phyloP scores from a whole-genome alignment of 2,113 vertebrate genomes.

The Choloepus hoffmanni region DNA sequence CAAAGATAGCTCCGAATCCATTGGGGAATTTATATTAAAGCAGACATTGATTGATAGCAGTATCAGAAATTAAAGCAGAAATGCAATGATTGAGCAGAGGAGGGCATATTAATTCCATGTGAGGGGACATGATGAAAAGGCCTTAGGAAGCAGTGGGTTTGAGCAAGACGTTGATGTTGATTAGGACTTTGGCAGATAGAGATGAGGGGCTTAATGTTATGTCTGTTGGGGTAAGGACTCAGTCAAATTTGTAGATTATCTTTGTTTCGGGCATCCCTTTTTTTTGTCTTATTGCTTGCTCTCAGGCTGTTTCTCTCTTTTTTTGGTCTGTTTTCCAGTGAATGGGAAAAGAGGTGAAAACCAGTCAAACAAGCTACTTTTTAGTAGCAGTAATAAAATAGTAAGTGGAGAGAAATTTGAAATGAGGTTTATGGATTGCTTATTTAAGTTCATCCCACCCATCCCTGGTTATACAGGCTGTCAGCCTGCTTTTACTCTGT shows the following conservation, averaged over 20 bases:
- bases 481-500: background rate
- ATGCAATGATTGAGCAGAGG: too few species aligned
- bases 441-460: background rate
- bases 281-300: background rate
- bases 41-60: background rate
- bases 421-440: background rate
- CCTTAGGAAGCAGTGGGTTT: background rate
- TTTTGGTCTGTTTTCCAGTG: background rate
- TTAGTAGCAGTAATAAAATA: background rate
- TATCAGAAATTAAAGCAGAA: background rate
- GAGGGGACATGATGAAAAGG: background rate
- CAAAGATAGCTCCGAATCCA: background rate
- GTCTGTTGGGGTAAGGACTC: background rate
- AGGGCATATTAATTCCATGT: fast-evolving
- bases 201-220: background rate
- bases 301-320: background rate
- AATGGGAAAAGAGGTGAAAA: background rate
- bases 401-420: background rate
- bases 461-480: background rate
- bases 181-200: background rate
- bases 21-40: background rate
- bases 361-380: background rate
- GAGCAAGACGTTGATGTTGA: background rate
- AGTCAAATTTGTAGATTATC: background rate
- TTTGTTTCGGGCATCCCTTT: background rate